Evolutionary conservation across 1,140 invertebrate genomes (phyloP), one percentile per base, ranked within the genome.

Genomic region (Tetragnatha versicolor): DNA sequence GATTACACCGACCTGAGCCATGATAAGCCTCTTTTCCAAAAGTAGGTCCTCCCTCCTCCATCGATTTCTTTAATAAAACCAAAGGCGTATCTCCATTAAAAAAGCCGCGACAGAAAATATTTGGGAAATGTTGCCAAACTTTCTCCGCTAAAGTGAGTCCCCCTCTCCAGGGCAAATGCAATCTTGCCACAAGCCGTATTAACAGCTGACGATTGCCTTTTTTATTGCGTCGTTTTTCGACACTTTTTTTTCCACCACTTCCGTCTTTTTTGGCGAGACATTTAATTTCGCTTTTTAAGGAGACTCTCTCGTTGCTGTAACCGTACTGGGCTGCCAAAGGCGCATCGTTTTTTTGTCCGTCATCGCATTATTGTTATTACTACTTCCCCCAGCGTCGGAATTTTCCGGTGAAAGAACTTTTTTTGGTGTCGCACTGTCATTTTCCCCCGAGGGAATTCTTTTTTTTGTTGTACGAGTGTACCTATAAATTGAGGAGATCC

Each of bases 221-320:
- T 33, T 17, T 27, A 27, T 42, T 58, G 47, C 47, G 10, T 20
- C 20, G n/a, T n/a, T n/a, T 58, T 45, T 55, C 9, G 14, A 3
- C 17, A 12, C 29, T 33, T 63, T 77, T 77, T 66, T 65, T 53
- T 9, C n/a, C n/a, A n/a, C 61, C 73, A 77, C 73, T 77, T 77
- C 60, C 47, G 73, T 53, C 33, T 66, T 77, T n/a, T n/a, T 63
- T 33, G 47, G 73, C 60, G 60, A 65, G 73, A 77, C 73, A 65
- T 77, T 77, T 77, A 77, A 77, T 77, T 77, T 77, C 73, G 73
- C 42, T 66, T 63, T 45, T n/a, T 65, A 53, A 65, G 60, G 55
- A 77, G 55, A 75, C 61, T 75, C n/a, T n/a, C n/a, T n/a, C n/a
- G n/a, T n/a, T n/a, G n/a, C n/a, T n/a, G 63, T 63, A 47, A 66